These are phyloP conservation scores for Lasioglossum villosulum DNA, from an alignment of 2,888 invertebrate species.

Conservation along the genomic window DNA sequence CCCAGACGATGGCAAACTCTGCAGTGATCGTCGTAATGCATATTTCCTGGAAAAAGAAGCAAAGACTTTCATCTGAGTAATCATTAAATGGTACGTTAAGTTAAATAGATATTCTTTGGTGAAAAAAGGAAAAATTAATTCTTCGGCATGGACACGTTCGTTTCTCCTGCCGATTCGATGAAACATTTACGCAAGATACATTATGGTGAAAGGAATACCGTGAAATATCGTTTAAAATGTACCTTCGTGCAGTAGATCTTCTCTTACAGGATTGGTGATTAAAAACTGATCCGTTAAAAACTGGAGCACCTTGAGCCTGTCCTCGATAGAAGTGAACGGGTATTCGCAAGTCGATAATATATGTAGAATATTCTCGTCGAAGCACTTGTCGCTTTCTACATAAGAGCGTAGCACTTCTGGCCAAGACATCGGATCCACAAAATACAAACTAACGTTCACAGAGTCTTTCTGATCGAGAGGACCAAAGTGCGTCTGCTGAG, in stretches of 20 bases:
- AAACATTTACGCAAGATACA: neutral
- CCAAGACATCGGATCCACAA: conserved; percentile 98
- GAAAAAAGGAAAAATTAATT: neutral
- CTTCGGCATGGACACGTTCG: conserved; percentile 62
- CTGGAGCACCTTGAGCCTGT: conserved; percentile 92
- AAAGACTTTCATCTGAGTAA: neutral
- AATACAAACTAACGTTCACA: conserved; percentile 96
- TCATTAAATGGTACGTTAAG: neutral
- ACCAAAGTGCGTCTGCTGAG: conserved; percentile 97
- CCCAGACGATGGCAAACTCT: conserved; percentile 96
- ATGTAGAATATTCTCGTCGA: conserved; percentile 90
- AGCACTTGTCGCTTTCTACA: conserved; percentile 94
- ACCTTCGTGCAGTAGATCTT: conserved; percentile 97
- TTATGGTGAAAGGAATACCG: conserved; percentile 1
- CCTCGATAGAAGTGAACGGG: conserved; percentile 93
- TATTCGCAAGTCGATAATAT: conserved; percentile 92
- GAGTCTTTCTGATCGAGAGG: conserved; percentile 99
- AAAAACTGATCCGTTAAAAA: conserved; percentile 98
- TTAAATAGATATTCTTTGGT: neutral
- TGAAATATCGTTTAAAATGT: conserved; percentile 68
- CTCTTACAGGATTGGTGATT: conserved; percentile 95
- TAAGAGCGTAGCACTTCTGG: conserved; percentile 96
- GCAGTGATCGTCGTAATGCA: conserved; percentile 97
- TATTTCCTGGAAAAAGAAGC: conserved; percentile 87
- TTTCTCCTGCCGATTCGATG: conserved; percentile 52